phyloP scores from a whole-genome alignment of 1,140 invertebrate genomes.

The Plutomurus gul region DNA sequence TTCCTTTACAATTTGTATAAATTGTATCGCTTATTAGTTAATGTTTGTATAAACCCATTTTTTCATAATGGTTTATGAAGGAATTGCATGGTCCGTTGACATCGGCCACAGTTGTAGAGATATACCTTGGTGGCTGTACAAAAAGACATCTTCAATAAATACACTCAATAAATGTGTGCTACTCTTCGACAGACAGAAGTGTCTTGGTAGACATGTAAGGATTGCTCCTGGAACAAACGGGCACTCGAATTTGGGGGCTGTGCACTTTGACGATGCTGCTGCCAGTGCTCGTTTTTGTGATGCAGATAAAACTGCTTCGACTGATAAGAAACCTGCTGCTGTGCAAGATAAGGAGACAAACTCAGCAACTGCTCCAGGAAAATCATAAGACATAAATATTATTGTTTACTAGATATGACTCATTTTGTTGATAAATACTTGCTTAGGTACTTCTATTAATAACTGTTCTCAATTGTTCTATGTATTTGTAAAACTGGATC shows the following conservation, averaged over 20 bases:
- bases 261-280: background rate
- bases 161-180: background rate
- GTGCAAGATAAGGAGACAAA: background rate
- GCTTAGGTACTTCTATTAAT: too few species aligned
- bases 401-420: too few species aligned
- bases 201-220: background rate
- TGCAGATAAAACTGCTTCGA: background rate
- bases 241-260: background rate
- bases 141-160: background rate
- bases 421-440: too few species aligned
- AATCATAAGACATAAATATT: background rate
- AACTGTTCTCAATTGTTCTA: too few species aligned
- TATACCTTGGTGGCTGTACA: background rate
- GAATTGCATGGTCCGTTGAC: background rate
- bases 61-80: background rate
- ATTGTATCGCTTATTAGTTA: too few species aligned
- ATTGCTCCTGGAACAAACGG: background rate
- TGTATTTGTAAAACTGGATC: too few species aligned
- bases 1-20: too few species aligned
- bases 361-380: background rate
- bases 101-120: background rate
- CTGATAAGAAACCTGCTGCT: background rate
- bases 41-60: too few species aligned
- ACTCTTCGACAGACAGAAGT: background rate
- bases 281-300: background rate